Percentiles rank a stretch among this genome's conserved stretches.
Evolutionary conservation across 2,113 vertebrate genomes (phyloP).

Genomic region (Boleophthalmus pectinirostris): DNA sequence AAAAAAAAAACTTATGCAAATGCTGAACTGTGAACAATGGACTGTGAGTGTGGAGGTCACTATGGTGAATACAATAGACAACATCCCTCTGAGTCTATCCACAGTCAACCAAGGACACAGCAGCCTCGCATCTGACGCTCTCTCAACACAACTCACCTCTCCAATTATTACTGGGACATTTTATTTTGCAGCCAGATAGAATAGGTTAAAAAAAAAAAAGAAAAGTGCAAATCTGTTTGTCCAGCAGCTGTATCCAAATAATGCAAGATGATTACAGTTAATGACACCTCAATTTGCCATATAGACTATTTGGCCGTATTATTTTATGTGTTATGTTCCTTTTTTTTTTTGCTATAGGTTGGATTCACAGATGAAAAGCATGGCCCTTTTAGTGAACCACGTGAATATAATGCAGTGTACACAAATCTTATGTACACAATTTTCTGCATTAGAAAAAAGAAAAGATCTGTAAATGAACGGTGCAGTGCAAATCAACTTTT

Average conservation of each 20-base stretch:
- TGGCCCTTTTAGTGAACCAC: neutral
- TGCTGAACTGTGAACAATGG: constrained; percentile 44
- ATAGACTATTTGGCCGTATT: neutral
- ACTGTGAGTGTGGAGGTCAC: constrained; percentile 34
- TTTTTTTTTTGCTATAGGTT: neutral
- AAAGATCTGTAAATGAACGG: neutral
- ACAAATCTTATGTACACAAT: no score
- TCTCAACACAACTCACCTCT: neutral
- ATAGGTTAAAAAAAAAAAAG: neutral
- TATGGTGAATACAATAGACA: constrained; percentile 43
- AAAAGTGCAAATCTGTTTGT: neutral
- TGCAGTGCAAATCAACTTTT: no score
- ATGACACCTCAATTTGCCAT: neutral
- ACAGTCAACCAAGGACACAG: constrained; percentile 33
- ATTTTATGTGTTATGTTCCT: no score
- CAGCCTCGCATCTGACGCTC: neutral
- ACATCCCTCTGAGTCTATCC: constrained; percentile 26
- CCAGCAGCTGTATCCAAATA: neutral
- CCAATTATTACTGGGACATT: neutral
- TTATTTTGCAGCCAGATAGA: neutral
- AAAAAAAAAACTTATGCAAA: constrained; percentile 44
- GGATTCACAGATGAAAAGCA: neutral
- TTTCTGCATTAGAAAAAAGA: neutral
- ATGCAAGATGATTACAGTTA: neutral
- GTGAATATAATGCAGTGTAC: neutral